A percentile compares a stretch with the other conserved stretches of the same genome.
These are phyloP conservation scores for Globia sparganii DNA, from an alignment of 2,888 invertebrate genomes.

Conservation along the genomic window DNA sequence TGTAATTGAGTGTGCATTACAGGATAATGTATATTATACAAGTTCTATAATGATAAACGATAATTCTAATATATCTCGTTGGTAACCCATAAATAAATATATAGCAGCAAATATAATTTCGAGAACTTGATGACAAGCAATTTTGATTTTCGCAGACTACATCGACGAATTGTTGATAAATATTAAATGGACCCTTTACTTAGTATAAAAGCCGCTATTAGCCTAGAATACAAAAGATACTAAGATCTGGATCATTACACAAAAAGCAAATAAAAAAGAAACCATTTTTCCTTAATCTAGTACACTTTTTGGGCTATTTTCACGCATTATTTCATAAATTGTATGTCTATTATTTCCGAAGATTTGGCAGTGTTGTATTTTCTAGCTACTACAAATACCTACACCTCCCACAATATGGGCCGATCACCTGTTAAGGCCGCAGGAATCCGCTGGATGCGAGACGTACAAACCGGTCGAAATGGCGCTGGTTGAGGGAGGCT, in stretches of 20 bases:
- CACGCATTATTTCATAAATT: conserved; percentile 7
- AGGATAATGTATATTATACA: too few species aligned
- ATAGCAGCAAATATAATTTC: not conserved
- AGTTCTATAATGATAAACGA: too few species aligned
- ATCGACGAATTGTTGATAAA: conserved; percentile 5
- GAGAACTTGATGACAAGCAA: not conserved
- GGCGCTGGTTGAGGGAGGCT: too few species aligned
- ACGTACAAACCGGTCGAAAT: too few species aligned
- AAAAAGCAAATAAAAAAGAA: conserved; percentile 29
- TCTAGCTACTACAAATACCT: not conserved
- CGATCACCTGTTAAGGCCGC: too few species aligned
- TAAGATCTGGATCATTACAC: conserved; percentile 51
- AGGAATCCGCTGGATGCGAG: too few species aligned
- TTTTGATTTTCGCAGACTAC: not conserved
- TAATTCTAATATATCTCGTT: too few species aligned
- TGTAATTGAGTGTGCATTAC: too few species aligned
- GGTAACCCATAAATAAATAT: too few species aligned
- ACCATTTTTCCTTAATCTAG: not conserved
- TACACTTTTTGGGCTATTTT: conserved; percentile 9
- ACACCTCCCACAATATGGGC: too few species aligned
- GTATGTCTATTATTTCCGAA: conserved; percentile 5
- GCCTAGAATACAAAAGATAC: conserved; percentile 25
- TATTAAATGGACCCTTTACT: conserved; percentile 26
- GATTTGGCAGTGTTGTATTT: not conserved
- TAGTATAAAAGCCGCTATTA: conserved; percentile 48